Evolutionary conservation across 2,888 invertebrate genomes (phyloP).

Genomic region (Lasioglossum zephyrum): DNA sequence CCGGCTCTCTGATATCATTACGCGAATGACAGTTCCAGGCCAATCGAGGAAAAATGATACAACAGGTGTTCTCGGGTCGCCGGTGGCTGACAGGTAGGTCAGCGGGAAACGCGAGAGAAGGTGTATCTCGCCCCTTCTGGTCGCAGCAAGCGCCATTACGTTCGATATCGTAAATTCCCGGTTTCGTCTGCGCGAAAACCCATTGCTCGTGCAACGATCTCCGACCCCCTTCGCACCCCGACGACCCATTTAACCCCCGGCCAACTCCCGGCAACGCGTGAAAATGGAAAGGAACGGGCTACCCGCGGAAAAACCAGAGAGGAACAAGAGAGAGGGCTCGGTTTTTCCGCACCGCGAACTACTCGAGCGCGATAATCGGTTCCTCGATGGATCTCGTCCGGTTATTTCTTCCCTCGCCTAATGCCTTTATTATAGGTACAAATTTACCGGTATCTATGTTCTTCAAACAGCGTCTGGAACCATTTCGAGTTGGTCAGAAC

Average conservation of each 20-base stretch:
- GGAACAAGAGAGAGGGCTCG: background rate
- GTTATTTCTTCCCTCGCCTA: slow-evolving; percentile 17
- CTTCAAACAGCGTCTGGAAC: background rate
- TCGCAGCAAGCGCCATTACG: slow-evolving; percentile 17
- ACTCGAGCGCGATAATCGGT: slow-evolving; percentile 47
- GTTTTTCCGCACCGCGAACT: slow-evolving; percentile 32
- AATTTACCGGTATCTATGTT: background rate
- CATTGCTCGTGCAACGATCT: slow-evolving; percentile 8
- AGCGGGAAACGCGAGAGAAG: slow-evolving; percentile 16
- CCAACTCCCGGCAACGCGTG: background rate
- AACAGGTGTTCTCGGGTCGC: slow-evolving; percentile 60
- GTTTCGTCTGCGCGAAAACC: slow-evolving; percentile 19
- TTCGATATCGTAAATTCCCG: slow-evolving; percentile 23
- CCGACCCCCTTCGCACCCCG: background rate
- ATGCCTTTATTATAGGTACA: background rate
- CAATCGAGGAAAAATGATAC: slow-evolving; percentile 61
- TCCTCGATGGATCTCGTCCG: slow-evolving; percentile 32
- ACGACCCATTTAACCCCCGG: slow-evolving; percentile 11
- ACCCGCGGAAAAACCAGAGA: background rate
- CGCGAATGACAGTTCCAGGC: slow-evolving; percentile 26
- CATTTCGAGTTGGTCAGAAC: no score
- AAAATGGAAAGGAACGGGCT: slow-evolving; percentile 7
- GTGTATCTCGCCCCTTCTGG: background rate
- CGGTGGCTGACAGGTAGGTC: slow-evolving; percentile 21
- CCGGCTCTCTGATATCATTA: slow-evolving; percentile 45